Evolutionary conservation across 92 coral and sea anemone genomes (phyloP), one percentile per base, ranked within the genome.

Genomic region (Meandrina meandrites): DNA sequence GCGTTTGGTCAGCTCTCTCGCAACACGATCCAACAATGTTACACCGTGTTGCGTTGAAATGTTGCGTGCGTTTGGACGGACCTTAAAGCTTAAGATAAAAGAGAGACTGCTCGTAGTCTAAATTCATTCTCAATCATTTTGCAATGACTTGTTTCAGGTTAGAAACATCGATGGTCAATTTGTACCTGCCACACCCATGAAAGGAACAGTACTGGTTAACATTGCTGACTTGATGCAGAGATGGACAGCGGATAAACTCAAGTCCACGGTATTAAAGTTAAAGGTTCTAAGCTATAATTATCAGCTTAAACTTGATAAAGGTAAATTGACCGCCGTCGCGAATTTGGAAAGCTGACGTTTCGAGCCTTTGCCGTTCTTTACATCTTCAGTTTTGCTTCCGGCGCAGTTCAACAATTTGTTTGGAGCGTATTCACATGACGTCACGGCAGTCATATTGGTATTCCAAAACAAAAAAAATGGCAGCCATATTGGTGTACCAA

Each of bases 211-310:
- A 1, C 60, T 94, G 24, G 92, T 94, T 7, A 94, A 94, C 67
- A 92, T 94, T 48, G 93, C 91, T 0, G 94, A 94, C 82, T 64
- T 91, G 86, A 81, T 93, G 91, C 96, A 93, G 86, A 83, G 96
- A 51, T 93, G 96, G 96, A 93, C 96, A 37, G 87, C 94, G 22
- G 91, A 89, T 73, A 87, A 84, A 48, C 75, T 93, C 16, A 86
- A 82, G 76, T 91, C 96, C 47, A 93, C 96, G 77, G 96, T 93
- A 89, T 31, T 37, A 2, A 40, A 73, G 36, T 36, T 73, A 8
- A 10, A 27, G 0, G 27, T 1, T 28, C 32, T 66, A 27, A 14
- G 18, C 71, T 9, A 58, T 6, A n/a, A n/a, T 58, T 60, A 24
- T 24, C 68, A 60, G 2, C 68, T 60, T 60, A 13, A 60, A 60